A percentile compares a stretch with the other conserved stretches of the same genome.
Conservation (phyloP, 2,113 vertebrate species). For the Halcyon malimbica region DNA sequence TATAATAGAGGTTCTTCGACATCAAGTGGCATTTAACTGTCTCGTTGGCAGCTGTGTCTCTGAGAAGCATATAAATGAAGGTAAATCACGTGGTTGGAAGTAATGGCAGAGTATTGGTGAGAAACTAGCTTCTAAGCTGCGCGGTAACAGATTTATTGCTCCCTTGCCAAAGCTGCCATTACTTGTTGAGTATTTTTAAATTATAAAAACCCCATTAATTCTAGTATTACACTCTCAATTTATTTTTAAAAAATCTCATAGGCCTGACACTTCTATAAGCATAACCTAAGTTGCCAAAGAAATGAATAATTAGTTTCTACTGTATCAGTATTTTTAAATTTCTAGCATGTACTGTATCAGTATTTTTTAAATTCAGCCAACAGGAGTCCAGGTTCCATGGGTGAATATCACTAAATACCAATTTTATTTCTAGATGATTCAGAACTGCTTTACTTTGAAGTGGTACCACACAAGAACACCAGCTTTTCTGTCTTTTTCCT, state of each 20-base stretch:
- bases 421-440: constrained; percentile 58
- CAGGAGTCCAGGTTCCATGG: background rate
- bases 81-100: constrained; percentile 43
- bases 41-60: constrained; percentile 81
- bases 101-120: background rate
- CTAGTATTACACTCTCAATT: background rate
- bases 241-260: background rate
- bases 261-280: background rate
- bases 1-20: constrained; percentile 79
- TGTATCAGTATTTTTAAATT: background rate
- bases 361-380: background rate
- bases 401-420: background rate
- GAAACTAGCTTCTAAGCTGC: background rate
- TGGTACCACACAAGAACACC: constrained; percentile 73
- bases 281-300: background rate
- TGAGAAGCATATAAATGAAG: constrained; percentile 22
- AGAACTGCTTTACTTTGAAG: constrained; percentile 79
- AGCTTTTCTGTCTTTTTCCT: constrained; percentile 83
- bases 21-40: constrained; percentile 79
- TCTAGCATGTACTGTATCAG: background rate
- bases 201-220: background rate
- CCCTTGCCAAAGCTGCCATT: background rate
- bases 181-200: background rate
- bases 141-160: background rate
- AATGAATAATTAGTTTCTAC: background rate